Evolutionary conservation across 2,797 vertebrate species (phyloP).

Genomic region (Bradypus variegatus): DNA sequence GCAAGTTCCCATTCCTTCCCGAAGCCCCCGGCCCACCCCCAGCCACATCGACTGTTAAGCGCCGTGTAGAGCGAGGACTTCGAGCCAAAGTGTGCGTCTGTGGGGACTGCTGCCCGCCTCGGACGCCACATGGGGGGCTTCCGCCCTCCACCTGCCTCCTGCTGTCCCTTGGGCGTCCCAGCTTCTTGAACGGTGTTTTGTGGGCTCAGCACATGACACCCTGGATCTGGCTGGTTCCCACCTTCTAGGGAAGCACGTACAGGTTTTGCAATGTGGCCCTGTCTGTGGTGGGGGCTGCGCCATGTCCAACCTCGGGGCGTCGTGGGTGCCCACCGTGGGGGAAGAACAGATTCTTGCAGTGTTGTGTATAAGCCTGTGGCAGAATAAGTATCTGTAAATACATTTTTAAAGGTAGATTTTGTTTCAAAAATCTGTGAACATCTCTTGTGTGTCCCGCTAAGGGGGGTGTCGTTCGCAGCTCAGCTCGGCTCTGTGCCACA

Average conservation of each 20-base stretch:
- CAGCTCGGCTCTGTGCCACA: slow-evolving; percentile 55
- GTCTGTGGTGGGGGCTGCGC: background rate
- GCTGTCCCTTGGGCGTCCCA: no score
- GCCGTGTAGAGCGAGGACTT: no score
- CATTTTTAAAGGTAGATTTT: slow-evolving; percentile 89
- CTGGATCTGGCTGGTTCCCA: no score
- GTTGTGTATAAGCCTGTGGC: slow-evolving; percentile 88
- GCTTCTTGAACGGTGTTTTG: no score
- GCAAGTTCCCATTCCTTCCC: slow-evolving; percentile 65
- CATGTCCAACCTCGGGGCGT: background rate
- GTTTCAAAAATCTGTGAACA: slow-evolving; percentile 93
- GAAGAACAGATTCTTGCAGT: slow-evolving; percentile 56
- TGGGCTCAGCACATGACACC: no score
- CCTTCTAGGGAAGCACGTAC: background rate
- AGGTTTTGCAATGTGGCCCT: background rate
- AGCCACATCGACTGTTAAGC: no score
- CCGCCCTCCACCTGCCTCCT: no score
- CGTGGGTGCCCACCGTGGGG: background rate
- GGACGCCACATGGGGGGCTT: no score
- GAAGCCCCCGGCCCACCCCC: background rate
- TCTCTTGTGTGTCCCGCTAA: slow-evolving; percentile 79
- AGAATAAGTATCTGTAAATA: slow-evolving; percentile 87
- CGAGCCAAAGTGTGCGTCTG: no score
- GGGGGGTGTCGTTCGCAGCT: slow-evolving; percentile 66
- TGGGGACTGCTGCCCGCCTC: no score